Evolutionary conservation across 2,113 vertebrate genomes (phyloP).

Genomic region (Calidris pygmaea): DNA sequence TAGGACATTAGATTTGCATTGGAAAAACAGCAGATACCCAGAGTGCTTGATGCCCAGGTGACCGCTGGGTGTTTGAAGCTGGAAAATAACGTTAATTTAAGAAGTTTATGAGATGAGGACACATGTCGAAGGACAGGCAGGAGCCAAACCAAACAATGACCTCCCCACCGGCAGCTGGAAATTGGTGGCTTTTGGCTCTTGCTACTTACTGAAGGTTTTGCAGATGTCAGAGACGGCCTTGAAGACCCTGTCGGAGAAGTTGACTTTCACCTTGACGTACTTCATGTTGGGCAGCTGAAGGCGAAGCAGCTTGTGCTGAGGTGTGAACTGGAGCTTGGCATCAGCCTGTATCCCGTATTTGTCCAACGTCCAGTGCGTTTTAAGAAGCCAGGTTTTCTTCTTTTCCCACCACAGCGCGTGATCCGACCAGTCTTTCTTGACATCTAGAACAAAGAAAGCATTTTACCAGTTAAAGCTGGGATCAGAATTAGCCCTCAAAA

Average conservation of each 20-base stretch:
- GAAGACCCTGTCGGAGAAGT: slow-evolving; percentile 98
- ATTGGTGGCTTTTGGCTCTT: not conserved
- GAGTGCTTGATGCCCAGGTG: not conserved
- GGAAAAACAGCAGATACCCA: not conserved
- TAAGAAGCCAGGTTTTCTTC: slow-evolving; percentile 97
- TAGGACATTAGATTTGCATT: not conserved
- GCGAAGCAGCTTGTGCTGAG: slow-evolving; percentile 96
- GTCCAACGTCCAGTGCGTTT: slow-evolving; percentile 98
- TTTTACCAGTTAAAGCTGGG: not conserved
- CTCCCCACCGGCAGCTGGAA: not conserved
- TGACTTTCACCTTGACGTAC: slow-evolving; percentile 98
- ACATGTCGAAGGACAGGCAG: not conserved
- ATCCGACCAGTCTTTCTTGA: slow-evolving; percentile 99
- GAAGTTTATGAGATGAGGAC: not conserved
- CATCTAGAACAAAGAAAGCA: slow-evolving; percentile 77
- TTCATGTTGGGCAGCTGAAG: slow-evolving; percentile 99
- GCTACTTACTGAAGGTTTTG: slow-evolving; percentile 98
- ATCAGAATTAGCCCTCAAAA: not conserved
- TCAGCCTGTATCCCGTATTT: slow-evolving; percentile 98
- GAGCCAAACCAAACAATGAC: not conserved
- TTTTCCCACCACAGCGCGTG: slow-evolving; percentile 99
- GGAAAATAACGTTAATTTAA: not conserved
- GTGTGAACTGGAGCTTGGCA: slow-evolving; percentile 94
- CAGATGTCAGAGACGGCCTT: slow-evolving; percentile 98
- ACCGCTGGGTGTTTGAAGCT: not conserved